phyloP scores from a whole-genome alignment of 2,797 vertebrate genomes.

The Decapterus maruadsi region DNA sequence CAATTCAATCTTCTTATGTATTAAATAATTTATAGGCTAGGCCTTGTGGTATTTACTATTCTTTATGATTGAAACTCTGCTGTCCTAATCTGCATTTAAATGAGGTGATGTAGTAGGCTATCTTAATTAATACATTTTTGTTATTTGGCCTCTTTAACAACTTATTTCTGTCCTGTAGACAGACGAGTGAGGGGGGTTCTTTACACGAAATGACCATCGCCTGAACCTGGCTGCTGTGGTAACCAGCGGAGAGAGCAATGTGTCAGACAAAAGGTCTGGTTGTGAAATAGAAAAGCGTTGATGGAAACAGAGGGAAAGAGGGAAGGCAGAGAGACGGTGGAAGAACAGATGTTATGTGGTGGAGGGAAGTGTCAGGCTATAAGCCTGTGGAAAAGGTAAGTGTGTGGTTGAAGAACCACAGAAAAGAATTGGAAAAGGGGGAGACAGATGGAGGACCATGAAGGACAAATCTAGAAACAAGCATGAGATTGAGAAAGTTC shows the following conservation, averaged over 20 bases:
- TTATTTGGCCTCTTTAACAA: neutral
- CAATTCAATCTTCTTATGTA: neutral
- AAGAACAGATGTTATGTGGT: slow-evolving; percentile 38
- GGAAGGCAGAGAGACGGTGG: slow-evolving; percentile 7
- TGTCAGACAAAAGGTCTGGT: slow-evolving; percentile 29
- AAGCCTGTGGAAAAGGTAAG: slow-evolving; percentile 12
- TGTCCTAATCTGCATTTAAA: neutral
- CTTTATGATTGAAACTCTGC: slow-evolving; percentile 3
- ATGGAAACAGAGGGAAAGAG: slow-evolving; percentile 17
- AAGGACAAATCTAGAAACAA: neutral
- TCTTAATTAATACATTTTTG: neutral
- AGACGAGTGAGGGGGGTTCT: neutral
- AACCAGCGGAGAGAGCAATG: slow-evolving; percentile 12
- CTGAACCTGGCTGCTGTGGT: slow-evolving; percentile 23
- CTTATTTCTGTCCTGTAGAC: slow-evolving; percentile 4
- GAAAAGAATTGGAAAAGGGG: slow-evolving; percentile 17
- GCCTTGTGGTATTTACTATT: slow-evolving; percentile 3
- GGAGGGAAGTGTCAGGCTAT: slow-evolving; percentile 32
- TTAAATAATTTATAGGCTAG: slow-evolving; percentile 11
- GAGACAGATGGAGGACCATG: neutral
- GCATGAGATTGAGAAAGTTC: neutral
- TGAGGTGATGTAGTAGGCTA: neutral
- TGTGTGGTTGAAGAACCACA: slow-evolving; percentile 28
- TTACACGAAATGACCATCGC: slow-evolving; percentile 23
- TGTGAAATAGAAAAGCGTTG: slow-evolving; percentile 39